Evolutionary conservation across 1,140 invertebrate genomes (phyloP), one percentile per base, ranked within the genome.

Genomic region (Cydia pomonella): DNA sequence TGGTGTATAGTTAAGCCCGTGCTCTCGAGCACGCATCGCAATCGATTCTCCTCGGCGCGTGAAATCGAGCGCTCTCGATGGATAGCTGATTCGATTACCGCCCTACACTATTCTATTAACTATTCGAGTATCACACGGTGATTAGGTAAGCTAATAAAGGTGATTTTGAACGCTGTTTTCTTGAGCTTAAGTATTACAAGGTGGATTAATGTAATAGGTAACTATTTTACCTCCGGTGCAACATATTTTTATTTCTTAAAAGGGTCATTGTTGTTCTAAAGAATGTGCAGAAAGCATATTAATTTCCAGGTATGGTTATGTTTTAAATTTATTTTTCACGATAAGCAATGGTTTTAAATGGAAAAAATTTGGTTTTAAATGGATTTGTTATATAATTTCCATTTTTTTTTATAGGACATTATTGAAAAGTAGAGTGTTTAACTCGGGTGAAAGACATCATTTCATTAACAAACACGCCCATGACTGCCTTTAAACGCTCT

Each of bases 21-120:
- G 81, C 85, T 85, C 84, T 80, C 80, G 80, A 79, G 79, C 84
- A 82, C 81, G 85, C 78, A 79, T 74, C 73, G 77, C 77, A 87
- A 91, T 91, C 87, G 88, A 91, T 91, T 93, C 80, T 83, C 85
- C 84, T 62, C 88, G 86, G 84, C 85, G 87, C 88, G 88, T 93
- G 90, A 92, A 93, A 92, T 92, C 87, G 84, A 83, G 82, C 85
- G 82, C 83, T 84, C 84, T 82, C 75, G 79, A 85, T 79, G 82
- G 85, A 87, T 86, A 77, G 76, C 77, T 78, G 74, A 84, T 80
- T 84, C 82, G 82, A 85, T 87, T 87, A 83, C 75, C 78, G 38
- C 75, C 64, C 77, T 59, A 50, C 75, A 69, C 41, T 73, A 75
- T 73, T 72, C 73, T 76, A 72, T 59, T 73, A 66, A 66, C 47